Base-by-base conservation (phyloP, 2,113 vertebrate genomes). In the Alectura lathami region DNA sequence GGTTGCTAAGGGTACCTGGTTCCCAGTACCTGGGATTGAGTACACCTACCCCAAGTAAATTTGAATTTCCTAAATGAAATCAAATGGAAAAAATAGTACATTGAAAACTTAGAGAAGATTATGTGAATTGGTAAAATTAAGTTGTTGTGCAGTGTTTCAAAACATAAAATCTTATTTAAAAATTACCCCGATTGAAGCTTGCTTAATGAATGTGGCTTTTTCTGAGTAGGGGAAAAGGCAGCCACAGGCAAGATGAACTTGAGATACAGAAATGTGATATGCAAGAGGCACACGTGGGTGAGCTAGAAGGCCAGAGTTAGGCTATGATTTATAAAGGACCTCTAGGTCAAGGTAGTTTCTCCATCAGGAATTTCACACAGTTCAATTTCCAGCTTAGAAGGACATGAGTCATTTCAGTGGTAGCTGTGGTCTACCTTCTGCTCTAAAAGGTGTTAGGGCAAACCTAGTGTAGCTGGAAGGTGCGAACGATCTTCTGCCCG, bases 391-490 rank as follows among this genome's bases (percentile, higher is more conserved):
- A 45, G 32, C 4, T 47, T 21, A 45, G 67, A 26, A 64, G 38
- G 32, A 50, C 20, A 7, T 38, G n/a, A 45, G 92, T 38, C 14
- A 1, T 26, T 69, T 67, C 18, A 53, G 24, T 63, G 21, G 9
- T 5, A 53, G 40, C 34, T 73, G 34, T 36, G 47, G 17, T 29
- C 23, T 36, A 6, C 43, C 26, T 40, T 32, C 10, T 45, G 17
- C 34, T 69, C 36, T 77, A 6, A 40, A 74, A 47, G 20, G 11
- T 2, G 0, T 51, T 47, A 27, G 47, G 75, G 57, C 48, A 73
- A 77, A 89, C 27, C 0, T 0, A 53, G 14, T 2, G 0, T 3
- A 3, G 8, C 30, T 77, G 45, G 78, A 72, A 83, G 82, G 13
- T 66, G 40, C 5, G 54, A 66, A 23, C 34, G 20, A 30, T 29